phyloP scores from a whole-genome alignment of 2,888 invertebrate species.

The Ophioninae sp. region DNA sequence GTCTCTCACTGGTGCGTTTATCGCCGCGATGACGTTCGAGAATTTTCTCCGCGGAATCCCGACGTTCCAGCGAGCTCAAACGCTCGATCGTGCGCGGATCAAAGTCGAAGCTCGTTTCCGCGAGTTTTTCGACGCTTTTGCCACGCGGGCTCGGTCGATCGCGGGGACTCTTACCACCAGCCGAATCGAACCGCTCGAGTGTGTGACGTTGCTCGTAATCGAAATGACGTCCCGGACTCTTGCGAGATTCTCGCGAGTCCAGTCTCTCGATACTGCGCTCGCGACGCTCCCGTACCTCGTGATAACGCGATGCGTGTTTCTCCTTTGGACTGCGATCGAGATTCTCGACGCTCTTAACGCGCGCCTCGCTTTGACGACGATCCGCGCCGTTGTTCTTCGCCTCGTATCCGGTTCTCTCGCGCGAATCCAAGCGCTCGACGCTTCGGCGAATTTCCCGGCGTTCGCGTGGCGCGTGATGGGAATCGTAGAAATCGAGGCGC shows the following conservation, averaged over 20 bases:
- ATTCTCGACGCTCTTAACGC: constrained; percentile 73
- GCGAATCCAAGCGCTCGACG: constrained; percentile 73
- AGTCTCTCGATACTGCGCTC: constrained; percentile 74
- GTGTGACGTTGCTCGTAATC: constrained; percentile 76
- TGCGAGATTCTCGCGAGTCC: constrained; percentile 70
- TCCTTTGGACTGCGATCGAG: constrained; percentile 72
- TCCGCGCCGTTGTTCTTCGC: constrained; percentile 66
- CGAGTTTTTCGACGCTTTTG: constrained; percentile 76
- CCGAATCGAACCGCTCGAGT: constrained; percentile 74
- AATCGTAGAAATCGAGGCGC: constrained; percentile 67
- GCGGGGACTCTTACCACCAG: constrained; percentile 70
- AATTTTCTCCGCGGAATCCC: neutral
- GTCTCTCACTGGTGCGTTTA: constrained; percentile 64
- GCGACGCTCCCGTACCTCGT: constrained; percentile 61
- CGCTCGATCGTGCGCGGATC: constrained; percentile 75
- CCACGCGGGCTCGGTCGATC: constrained; percentile 70
- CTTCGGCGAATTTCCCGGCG: constrained; percentile 74
- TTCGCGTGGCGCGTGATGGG: constrained; percentile 65
- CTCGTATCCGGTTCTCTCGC: constrained; percentile 71
- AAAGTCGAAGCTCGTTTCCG: constrained; percentile 73
- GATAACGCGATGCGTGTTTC: constrained; percentile 66
- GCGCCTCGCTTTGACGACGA: constrained; percentile 64
- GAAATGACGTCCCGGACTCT: constrained; percentile 62
- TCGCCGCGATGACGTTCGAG: constrained; percentile 53
- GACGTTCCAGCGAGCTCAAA: constrained; percentile 70